Evolutionary conservation across 2,888 invertebrate species (phyloP).

Genomic region (Altica lythri): DNA sequence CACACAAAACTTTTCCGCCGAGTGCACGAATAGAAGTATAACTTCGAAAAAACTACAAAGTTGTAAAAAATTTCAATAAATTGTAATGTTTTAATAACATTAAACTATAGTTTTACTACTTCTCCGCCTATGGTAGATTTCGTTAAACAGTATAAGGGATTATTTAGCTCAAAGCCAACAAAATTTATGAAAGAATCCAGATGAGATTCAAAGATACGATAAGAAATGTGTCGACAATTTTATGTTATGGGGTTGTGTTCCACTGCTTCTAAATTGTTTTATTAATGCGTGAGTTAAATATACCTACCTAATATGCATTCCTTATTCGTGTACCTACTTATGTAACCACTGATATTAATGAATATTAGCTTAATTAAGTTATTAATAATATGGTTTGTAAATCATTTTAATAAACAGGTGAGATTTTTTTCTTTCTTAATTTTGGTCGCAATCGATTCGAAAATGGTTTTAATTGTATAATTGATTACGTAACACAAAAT

Average conservation of each 20-base stretch:
- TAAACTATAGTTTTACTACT: too few relatives aligned
- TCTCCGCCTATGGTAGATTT: constrained; percentile 17
- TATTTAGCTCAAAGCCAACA: constrained; percentile 38
- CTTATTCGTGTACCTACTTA: constrained; percentile 30
- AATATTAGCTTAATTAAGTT: constrained; percentile 26
- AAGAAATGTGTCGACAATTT: constrained; percentile 44
- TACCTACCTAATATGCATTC: constrained; percentile 22
- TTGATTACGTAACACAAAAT: too few relatives aligned
- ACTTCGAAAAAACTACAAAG: too few relatives aligned
- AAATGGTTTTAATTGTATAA: too few relatives aligned
- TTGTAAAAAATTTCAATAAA: too few relatives aligned
- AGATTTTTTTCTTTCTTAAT: too few relatives aligned
- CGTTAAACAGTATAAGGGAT: constrained; percentile 29
- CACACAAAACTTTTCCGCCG: too few relatives aligned
- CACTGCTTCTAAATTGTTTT: constrained; percentile 33
- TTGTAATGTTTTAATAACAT: too few relatives aligned
- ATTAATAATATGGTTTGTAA: too few relatives aligned
- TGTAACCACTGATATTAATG: constrained; percentile 28
- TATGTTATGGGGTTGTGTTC: constrained; percentile 42
- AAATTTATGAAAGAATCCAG: constrained; percentile 44
- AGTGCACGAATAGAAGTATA: too few relatives aligned
- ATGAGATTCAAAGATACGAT: constrained; percentile 45
- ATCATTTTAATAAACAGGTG: too few relatives aligned
- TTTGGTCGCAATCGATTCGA: too few relatives aligned
- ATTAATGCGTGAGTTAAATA: constrained; percentile 34